Evolutionary conservation across 2,888 invertebrate species (phyloP).

Genomic region (Sinodicranocentrus sp.): DNA sequence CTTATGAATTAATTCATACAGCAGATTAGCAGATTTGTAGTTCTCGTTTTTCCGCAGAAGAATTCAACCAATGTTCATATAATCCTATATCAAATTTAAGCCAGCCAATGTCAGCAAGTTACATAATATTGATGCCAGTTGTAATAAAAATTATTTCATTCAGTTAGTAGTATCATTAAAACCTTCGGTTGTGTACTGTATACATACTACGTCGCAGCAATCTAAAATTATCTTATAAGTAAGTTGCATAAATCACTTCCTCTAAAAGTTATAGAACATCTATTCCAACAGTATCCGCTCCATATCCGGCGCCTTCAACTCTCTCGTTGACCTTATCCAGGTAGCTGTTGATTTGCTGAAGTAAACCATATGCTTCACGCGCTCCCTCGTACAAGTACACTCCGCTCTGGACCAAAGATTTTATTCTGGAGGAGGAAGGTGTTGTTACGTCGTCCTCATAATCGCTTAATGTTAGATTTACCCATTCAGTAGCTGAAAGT

Average conservation of each 20-base stretch:
- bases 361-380: constrained; percentile 71
- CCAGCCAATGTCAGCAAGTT: too few species aligned
- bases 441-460: constrained; percentile 68
- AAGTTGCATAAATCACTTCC: background rate
- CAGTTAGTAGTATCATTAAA: too few species aligned
- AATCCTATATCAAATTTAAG: too few species aligned
- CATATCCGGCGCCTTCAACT: constrained; percentile 38
- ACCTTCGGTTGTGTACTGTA: too few species aligned
- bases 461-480: constrained; percentile 53
- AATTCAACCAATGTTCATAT: too few species aligned
- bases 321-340: constrained; percentile 51
- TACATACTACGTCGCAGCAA: too few species aligned
- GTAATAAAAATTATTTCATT: too few species aligned
- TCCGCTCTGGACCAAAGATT: constrained; percentile 60
- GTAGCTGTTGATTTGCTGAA: constrained; percentile 64
- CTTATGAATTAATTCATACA: background rate
- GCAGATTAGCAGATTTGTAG: too few species aligned
- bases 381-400: constrained; percentile 73
- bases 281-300: constrained; percentile 38
- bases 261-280: constrained; percentile 13
- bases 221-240: too few species aligned
- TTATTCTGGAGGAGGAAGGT: background rate
- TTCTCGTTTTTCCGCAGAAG: too few species aligned
- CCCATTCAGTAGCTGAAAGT: constrained; percentile 26
- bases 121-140: too few species aligned